Evolutionary conservation across 92 coral and sea anemone species (phyloP).

Genomic region (Palythoa caribaeorum): DNA sequence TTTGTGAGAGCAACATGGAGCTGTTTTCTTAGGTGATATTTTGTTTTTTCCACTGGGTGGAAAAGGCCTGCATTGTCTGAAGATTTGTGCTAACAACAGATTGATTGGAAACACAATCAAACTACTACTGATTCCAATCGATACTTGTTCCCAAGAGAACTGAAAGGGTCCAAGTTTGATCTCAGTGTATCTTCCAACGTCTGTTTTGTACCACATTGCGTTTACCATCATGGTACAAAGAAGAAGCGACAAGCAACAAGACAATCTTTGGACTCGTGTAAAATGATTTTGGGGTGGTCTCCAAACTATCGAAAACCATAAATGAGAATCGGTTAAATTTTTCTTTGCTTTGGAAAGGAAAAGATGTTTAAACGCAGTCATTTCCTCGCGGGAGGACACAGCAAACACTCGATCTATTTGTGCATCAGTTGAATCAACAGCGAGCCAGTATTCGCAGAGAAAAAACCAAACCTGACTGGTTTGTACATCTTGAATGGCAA

Average conservation of each 20-base stretch:
- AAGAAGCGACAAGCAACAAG: constrained; percentile 96
- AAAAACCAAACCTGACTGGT: constrained; percentile 76
- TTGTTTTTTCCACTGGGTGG: background rate
- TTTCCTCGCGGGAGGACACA: constrained; percentile 77
- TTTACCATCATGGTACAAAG: constrained; percentile 96
- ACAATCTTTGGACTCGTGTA: constrained; percentile 94
- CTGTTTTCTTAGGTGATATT: constrained; percentile 9
- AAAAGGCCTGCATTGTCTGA: constrained; percentile 78
- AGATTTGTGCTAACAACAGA: constrained; percentile 88
- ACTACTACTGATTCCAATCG: constrained; percentile 92
- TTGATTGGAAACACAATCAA: constrained; percentile 92
- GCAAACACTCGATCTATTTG: constrained; percentile 83
- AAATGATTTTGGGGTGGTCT: constrained; percentile 85
- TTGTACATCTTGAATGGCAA: constrained; percentile 77
- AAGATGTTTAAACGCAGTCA: constrained; percentile 80
- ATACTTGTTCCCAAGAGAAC: constrained; percentile 95
- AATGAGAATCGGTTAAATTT: constrained; percentile 92
- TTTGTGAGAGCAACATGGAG: background rate
- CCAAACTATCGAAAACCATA: constrained; percentile 96
- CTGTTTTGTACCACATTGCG: constrained; percentile 95
- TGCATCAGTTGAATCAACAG: constrained; percentile 96
- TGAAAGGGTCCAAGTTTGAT: constrained; percentile 81
- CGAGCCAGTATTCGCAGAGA: constrained; percentile 94
- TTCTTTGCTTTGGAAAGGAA: constrained; percentile 83
- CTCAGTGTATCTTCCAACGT: constrained; percentile 66